These are phyloP conservation scores for Argyresthia goedartella DNA, from an alignment of 2,888 invertebrate genomes.

Conservation along the genomic window DNA sequence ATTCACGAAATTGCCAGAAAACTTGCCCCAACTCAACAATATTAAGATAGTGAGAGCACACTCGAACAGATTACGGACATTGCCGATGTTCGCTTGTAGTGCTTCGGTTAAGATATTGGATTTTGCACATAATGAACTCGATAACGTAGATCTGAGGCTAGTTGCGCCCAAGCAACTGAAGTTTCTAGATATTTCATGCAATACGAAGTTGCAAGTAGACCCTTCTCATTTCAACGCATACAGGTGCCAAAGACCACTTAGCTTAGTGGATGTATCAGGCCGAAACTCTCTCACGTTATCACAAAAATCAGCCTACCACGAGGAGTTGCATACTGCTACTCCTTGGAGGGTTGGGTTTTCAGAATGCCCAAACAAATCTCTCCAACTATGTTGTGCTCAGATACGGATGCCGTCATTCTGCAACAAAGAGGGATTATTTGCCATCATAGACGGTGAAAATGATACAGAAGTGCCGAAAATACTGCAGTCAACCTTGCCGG, in stretches of 20 bases:
- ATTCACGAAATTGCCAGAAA: constrained; percentile 80
- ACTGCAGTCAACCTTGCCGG: constrained; percentile 81
- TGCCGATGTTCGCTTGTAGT: constrained; percentile 83
- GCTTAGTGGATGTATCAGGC: constrained; percentile 87
- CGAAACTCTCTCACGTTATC: constrained; percentile 78
- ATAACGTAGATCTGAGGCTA: constrained; percentile 81
- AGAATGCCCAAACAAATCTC: constrained; percentile 82
- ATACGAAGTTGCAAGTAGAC: constrained; percentile 85
- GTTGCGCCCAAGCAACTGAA: constrained; percentile 86
- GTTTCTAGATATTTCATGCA: constrained; percentile 88
- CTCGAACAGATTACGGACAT: constrained; percentile 81
- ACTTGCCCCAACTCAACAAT: constrained; percentile 78
- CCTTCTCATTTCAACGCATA: constrained; percentile 85
- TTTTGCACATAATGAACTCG: constrained; percentile 87
- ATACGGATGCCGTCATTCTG: constrained; percentile 83
- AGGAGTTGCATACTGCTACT: constrained; percentile 63
- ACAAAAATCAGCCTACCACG: constrained; percentile 60
- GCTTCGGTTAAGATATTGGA: constrained; percentile 83
- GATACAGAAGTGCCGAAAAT: constrained; percentile 77
- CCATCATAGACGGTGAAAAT: constrained; percentile 85
- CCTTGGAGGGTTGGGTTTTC: constrained; percentile 89
- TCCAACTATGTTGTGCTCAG: constrained; percentile 83
- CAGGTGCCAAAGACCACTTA: constrained; percentile 83
- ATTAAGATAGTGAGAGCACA: constrained; percentile 83
- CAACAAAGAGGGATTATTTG: constrained; percentile 84